Evolutionary conservation across 2,888 invertebrate species (phyloP).

Genomic region (Papilio protenor): DNA sequence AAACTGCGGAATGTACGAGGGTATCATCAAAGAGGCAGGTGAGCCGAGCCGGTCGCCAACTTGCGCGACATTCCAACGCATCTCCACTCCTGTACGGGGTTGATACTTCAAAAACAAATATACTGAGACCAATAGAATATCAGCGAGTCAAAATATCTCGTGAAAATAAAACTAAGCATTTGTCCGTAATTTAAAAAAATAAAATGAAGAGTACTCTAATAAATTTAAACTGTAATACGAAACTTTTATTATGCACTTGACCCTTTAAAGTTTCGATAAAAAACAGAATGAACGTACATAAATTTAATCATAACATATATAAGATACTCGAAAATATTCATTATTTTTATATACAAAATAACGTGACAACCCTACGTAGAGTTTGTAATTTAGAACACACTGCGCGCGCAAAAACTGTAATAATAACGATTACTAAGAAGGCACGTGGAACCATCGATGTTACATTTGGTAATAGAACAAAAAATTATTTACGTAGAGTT

Average conservation of each 20-base stretch:
- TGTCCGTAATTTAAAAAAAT: too few species aligned
- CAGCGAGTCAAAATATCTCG: too few species aligned
- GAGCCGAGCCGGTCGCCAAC: conserved; percentile 49
- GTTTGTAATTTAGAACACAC: conserved; percentile 55
- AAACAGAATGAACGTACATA: too few species aligned
- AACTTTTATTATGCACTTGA: too few species aligned
- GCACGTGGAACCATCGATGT: conserved; percentile 57
- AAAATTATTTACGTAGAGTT: conserved; percentile 35
- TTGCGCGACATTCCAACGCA: conserved; percentile 51
- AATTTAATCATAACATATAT: too few species aligned
- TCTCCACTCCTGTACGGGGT: conserved; percentile 45
- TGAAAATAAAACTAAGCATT: too few species aligned
- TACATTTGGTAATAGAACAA: conserved; percentile 57
- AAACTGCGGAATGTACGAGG: conserved; percentile 35
- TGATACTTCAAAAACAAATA: not conserved
- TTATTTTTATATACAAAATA: too few species aligned
- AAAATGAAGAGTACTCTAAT: too few species aligned
- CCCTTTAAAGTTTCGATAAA: too few species aligned
- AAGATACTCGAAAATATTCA: too few species aligned
- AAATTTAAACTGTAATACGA: too few species aligned
- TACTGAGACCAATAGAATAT: not conserved
- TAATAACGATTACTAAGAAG: conserved; percentile 52
- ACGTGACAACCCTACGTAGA: conserved; percentile 42
- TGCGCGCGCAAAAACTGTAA: conserved; percentile 66
- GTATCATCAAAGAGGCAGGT: conserved; percentile 54